Evolutionary conservation across 1,140 invertebrate genomes (phyloP).

Genomic region (Caenorhabditis tropicalis): DNA sequence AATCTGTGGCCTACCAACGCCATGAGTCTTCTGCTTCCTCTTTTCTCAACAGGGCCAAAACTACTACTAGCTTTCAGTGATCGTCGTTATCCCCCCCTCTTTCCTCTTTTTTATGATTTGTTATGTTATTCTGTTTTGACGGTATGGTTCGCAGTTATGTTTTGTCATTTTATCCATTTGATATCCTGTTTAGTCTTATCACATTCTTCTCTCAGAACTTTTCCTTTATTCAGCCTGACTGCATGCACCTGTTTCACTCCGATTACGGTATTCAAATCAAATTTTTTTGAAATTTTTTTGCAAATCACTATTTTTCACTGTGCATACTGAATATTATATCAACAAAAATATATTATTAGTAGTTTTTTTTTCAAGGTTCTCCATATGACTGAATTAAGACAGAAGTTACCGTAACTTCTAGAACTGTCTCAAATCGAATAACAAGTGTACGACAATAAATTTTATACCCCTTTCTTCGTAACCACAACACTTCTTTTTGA

Average conservation of each 20-base stretch:
- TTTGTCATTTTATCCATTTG: background rate
- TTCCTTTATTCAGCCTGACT: background rate
- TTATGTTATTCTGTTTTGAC: constrained; percentile 29
- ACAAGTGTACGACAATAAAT: background rate
- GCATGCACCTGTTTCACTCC: background rate
- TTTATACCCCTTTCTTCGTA: background rate
- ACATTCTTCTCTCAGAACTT: background rate
- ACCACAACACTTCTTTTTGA: background rate
- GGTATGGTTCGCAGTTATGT: constrained; percentile 2
- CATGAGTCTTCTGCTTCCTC: constrained; percentile 4
- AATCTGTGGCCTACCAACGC: constrained; percentile 9
- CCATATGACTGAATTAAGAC: too few relatives aligned
- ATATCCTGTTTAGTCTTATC: background rate
- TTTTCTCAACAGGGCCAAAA: background rate
- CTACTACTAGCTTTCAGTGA: constrained; percentile 19
- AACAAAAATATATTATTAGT: too few relatives aligned
- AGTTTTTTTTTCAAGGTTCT: too few relatives aligned
- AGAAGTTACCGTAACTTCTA: background rate
- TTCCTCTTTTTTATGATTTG: background rate
- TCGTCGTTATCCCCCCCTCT: background rate
- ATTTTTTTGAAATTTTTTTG: background rate
- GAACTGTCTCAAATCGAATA: background rate
- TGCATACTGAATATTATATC: too few relatives aligned
- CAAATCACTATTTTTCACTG: background rate
- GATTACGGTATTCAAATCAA: background rate